Evolutionary conservation across 2,888 invertebrate genomes (phyloP).

Genomic region (Papilio protenor): DNA sequence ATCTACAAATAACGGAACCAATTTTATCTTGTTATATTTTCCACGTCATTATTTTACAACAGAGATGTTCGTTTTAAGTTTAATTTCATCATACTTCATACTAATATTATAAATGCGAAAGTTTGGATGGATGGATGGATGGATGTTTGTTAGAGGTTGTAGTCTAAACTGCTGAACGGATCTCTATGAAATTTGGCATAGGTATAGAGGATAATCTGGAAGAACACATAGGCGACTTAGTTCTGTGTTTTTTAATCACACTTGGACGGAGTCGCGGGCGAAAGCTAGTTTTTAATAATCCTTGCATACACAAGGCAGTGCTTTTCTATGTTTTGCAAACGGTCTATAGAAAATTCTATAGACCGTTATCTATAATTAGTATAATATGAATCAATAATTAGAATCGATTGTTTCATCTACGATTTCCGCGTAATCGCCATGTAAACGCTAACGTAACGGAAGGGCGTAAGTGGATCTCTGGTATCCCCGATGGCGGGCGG

Average conservation of each 20-base stretch:
- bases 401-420: constrained; percentile 8
- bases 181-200: too few species aligned
- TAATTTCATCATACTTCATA: not conserved
- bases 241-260: too few species aligned
- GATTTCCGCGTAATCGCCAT: constrained; percentile 6
- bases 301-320: not conserved
- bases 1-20: constrained; percentile 54
- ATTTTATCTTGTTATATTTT: constrained; percentile 20
- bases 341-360: not conserved
- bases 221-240: too few species aligned
- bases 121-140: too few species aligned
- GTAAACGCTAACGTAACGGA: constrained; percentile 64
- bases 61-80: not conserved
- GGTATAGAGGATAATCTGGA: too few species aligned
- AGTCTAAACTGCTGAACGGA: too few species aligned
- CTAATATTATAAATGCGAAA: too few species aligned
- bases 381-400: not conserved
- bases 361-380: not conserved
- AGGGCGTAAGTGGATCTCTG: constrained; percentile 68
- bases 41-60: constrained; percentile 23
- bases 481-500: constrained; percentile 73
- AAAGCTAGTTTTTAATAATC: not conserved
- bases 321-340: not conserved
- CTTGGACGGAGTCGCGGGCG: too few species aligned
- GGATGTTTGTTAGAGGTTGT: too few species aligned